These are phyloP conservation scores for Lasioglossum figueresi DNA, from an alignment of 2,888 invertebrate genomes.

Conservation along the genomic window DNA sequence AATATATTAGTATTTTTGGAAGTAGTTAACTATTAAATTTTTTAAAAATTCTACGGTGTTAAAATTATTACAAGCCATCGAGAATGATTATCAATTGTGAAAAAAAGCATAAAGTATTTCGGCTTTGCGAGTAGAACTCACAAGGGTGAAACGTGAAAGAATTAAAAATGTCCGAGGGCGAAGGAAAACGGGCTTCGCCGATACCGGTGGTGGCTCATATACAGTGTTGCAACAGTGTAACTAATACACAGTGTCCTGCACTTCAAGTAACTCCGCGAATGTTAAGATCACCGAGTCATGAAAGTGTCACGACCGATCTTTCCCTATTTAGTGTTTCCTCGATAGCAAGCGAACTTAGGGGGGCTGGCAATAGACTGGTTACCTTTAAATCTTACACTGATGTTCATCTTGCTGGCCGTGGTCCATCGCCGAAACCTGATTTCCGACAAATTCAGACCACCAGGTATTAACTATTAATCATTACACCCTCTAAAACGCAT, in stretches of 20 bases:
- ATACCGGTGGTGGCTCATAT: conserved; percentile 65
- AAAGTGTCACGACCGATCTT: conserved; percentile 93
- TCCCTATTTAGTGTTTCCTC: conserved; percentile 92
- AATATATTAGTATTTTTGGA: conserved; percentile 3
- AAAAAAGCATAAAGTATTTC: neutral
- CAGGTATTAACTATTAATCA: conserved; percentile 75
- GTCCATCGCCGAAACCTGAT: conserved; percentile 91
- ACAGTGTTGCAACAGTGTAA: conserved; percentile 59
- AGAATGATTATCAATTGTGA: neutral
- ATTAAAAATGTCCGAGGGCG: conserved; percentile 76
- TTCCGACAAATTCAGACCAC: conserved; percentile 81
- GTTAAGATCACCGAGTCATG: conserved; percentile 92
- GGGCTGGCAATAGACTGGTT: conserved; percentile 82
- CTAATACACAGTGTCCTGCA: conserved; percentile 83
- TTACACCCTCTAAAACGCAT: neutral
- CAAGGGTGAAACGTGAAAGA: neutral
- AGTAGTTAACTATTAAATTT: neutral
- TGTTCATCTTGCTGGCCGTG: conserved; percentile 85
- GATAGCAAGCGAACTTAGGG: conserved; percentile 86
- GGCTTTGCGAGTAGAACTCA: neutral
- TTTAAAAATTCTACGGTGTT: neutral
- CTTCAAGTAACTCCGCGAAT: conserved; percentile 87
- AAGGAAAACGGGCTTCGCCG: conserved; percentile 74
- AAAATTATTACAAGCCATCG: neutral
- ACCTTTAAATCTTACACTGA: conserved; percentile 85